Conservation (phyloP, 2,113 vertebrate genomes). For the Nettapus auritus region DNA sequence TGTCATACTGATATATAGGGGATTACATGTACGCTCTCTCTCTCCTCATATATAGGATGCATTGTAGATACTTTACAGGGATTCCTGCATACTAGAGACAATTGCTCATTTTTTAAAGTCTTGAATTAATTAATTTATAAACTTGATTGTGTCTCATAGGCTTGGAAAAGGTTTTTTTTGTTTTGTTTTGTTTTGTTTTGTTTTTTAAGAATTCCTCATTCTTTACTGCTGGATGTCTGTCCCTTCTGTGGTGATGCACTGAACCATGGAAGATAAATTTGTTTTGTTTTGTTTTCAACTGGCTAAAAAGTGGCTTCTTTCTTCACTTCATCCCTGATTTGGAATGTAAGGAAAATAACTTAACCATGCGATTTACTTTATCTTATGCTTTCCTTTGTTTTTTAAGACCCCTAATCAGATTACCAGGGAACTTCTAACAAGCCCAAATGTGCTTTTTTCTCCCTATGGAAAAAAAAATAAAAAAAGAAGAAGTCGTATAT, state of each 20-base stretch:
- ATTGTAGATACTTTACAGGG: background rate
- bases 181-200: background rate
- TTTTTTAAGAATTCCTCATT: background rate
- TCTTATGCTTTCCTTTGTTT: slow-evolving; percentile 8
- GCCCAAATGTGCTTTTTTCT: background rate
- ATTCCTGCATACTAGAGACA: background rate
- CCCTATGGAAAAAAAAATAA: background rate
- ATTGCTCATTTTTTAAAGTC: background rate
- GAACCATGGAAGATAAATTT: background rate
- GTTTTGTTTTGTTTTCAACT: background rate
- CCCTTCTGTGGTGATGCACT: slow-evolving; percentile 35
- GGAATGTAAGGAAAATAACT: slow-evolving; percentile 19
- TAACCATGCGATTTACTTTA: slow-evolving; percentile 12
- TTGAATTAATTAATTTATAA: slow-evolving; percentile 30
- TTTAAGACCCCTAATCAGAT: background rate
- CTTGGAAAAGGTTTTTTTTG: background rate
- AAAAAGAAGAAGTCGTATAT: background rate
- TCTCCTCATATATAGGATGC: background rate
- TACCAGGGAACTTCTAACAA: background rate
- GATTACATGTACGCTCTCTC: rapidly evolving
- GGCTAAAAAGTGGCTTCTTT: slow-evolving; percentile 20
- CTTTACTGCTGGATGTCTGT: slow-evolving; percentile 11
- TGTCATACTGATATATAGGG: background rate
- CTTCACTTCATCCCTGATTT: slow-evolving; percentile 3
- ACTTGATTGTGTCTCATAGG: slow-evolving; percentile 15